Conservation (phyloP, 2,888 invertebrate genomes). For the Orthosia gothica region DNA sequence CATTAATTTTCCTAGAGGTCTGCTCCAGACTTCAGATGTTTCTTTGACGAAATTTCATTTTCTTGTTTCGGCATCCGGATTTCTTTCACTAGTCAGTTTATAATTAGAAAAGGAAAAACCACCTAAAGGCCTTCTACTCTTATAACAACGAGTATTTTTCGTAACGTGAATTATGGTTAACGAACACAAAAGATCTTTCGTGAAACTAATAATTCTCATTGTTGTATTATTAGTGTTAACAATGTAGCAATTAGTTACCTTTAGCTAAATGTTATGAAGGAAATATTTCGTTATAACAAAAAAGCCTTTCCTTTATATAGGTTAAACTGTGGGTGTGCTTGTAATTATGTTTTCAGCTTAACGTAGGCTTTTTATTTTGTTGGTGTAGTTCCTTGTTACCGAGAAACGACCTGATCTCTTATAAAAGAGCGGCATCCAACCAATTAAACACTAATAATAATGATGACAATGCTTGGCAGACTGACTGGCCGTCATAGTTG, state of each 20-base stretch:
- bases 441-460: not conserved
- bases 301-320: slow-evolving; percentile 11
- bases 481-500: not conserved
- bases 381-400: not conserved
- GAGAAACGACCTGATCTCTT: slow-evolving; percentile 2
- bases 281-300: slow-evolving; percentile 26
- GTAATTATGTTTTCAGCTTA: slow-evolving; percentile 22
- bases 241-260: slow-evolving; percentile 56
- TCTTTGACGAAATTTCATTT: slow-evolving; percentile 73
- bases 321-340: slow-evolving; percentile 9
- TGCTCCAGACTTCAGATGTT: slow-evolving; percentile 68
- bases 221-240: slow-evolving; percentile 52
- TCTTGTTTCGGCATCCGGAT: slow-evolving; percentile 56
- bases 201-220: slow-evolving; percentile 53
- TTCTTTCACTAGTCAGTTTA: slow-evolving; percentile 55
- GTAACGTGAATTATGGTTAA: slow-evolving; percentile 46
- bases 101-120: slow-evolving; percentile 59
- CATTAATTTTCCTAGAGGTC: slow-evolving; percentile 73
- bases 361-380: slow-evolving; percentile 15
- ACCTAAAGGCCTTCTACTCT: slow-evolving; percentile 25
- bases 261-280: slow-evolving; percentile 28
- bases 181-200: slow-evolving; percentile 56
- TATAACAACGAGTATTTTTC: slow-evolving; percentile 34
- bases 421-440: not conserved
- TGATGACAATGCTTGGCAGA: slow-evolving; percentile 11